These are phyloP conservation scores for Drosophila glabriapex DNA, from an alignment of 2,888 invertebrate genomes.

Conservation along the genomic window DNA sequence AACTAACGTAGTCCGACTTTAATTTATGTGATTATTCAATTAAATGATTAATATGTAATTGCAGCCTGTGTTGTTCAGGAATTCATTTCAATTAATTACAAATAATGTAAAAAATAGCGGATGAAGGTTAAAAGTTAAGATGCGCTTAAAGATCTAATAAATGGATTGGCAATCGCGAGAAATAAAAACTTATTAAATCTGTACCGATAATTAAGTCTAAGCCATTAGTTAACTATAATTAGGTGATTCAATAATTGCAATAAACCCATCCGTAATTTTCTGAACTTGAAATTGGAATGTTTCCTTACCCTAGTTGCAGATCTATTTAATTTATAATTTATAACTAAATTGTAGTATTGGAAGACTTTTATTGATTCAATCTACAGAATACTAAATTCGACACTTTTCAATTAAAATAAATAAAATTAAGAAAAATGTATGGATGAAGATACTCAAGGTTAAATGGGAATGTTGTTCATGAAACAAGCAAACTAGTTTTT, in stretches of 20 bases:
- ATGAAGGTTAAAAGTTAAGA: conserved; percentile 11
- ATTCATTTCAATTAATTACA: conserved; percentile 25
- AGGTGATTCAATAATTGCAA: not conserved
- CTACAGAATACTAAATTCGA: too few species aligned
- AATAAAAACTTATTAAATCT: not conserved
- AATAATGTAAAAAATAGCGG: not conserved
- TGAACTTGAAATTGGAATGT: not conserved
- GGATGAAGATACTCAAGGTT: not conserved
- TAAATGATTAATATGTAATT: conserved; percentile 51
- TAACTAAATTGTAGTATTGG: not conserved
- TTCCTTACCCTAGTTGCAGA: not conserved
- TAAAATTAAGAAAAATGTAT: not conserved
- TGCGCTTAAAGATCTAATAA: not conserved
- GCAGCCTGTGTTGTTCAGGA: conserved; percentile 1
- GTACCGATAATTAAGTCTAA: too few species aligned
- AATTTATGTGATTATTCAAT: conserved; percentile 56
- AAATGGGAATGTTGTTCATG: not conserved
- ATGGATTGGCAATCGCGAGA: not conserved
- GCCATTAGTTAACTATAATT: not conserved
- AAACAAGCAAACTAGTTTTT: not conserved
- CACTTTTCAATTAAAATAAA: not conserved
- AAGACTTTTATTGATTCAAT: not conserved
- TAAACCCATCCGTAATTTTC: not conserved
- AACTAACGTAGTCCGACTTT: conserved; percentile 1
- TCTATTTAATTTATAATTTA: not conserved